Conservation (phyloP, 2,113 vertebrate species). For the Coptodon bakossiorum region DNA sequence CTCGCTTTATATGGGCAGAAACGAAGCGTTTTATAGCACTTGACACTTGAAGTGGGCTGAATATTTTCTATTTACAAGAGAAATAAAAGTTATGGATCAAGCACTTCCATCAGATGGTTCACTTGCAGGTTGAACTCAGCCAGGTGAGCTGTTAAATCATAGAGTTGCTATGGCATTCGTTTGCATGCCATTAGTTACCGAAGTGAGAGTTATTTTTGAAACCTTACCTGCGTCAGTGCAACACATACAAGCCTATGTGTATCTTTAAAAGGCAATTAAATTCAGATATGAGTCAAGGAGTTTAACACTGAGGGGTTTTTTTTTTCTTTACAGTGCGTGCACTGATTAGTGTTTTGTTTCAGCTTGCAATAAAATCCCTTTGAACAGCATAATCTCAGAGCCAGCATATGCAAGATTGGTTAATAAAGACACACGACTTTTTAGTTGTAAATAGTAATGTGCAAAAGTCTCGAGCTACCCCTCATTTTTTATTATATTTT, state of each 20-base stretch:
- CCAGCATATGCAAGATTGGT: neutral
- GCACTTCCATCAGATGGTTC: neutral
- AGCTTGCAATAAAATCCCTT: neutral
- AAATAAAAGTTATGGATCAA: neutral
- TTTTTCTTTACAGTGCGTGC: neutral
- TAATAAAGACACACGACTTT: neutral
- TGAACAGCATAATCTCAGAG: neutral
- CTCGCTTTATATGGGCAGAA: neutral
- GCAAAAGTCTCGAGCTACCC: neutral
- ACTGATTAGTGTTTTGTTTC: neutral
- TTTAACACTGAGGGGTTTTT: neutral
- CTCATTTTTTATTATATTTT: neutral
- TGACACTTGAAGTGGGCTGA: neutral
- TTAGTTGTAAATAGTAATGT: neutral
- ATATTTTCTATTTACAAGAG: neutral
- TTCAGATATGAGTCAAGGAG: neutral
- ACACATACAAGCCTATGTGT: neutral
- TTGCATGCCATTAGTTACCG: slow-evolving; percentile 13
- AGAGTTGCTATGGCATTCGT: slow-evolving; percentile 51
- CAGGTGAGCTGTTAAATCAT: neutral
- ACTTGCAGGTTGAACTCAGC: neutral
- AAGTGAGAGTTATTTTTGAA: slow-evolving; percentile 42
- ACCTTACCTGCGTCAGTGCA: neutral
- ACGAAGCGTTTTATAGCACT: neutral
- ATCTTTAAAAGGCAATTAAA: neutral